phyloP scores from a whole-genome alignment of 2,113 vertebrate genomes.

The Neolamprologus caudopunctatus region DNA sequence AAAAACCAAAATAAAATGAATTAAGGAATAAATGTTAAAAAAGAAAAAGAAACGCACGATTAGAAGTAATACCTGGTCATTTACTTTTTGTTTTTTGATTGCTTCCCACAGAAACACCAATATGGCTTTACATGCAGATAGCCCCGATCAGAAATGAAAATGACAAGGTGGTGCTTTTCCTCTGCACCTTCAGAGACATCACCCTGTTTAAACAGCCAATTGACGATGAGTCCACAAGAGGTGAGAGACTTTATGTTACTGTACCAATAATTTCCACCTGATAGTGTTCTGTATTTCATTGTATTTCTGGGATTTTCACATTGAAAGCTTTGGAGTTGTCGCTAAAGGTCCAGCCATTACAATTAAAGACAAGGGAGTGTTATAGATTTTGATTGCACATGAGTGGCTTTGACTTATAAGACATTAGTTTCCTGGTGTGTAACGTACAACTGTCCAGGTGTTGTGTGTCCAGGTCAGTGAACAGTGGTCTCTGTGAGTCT shows the following conservation, averaged over 20 bases:
- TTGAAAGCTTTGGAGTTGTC: not conserved
- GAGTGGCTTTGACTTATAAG: not conserved
- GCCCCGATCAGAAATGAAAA: conserved; percentile 98
- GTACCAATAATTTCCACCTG: not conserved
- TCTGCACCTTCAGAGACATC: conserved; percentile 98
- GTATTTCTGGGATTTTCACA: not conserved
- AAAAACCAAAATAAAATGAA: not conserved
- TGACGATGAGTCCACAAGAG: conserved; percentile 93
- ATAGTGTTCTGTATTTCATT: not conserved
- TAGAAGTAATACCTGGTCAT: not conserved
- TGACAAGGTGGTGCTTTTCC: conserved; percentile 96
- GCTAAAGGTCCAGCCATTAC: not conserved
- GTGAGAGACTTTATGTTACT: conserved; percentile 60
- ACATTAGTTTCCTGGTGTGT: conserved; percentile 12
- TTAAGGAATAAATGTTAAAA: not conserved
- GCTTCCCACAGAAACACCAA: conserved; percentile 81
- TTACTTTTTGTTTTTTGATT: not conserved
- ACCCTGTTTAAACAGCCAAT: conserved; percentile 98
- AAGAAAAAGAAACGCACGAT: not conserved
- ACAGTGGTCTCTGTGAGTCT: conserved; percentile 18
- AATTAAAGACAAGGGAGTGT: not conserved
- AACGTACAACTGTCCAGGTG: conserved; percentile 49
- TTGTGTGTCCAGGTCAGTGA: conserved; percentile 47
- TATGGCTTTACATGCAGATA: conserved; percentile 99
- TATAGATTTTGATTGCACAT: not conserved